Evolutionary conservation across 2,888 invertebrate genomes (phyloP), one percentile per base, ranked within the genome.

Genomic region (Synergus japonicus): DNA sequence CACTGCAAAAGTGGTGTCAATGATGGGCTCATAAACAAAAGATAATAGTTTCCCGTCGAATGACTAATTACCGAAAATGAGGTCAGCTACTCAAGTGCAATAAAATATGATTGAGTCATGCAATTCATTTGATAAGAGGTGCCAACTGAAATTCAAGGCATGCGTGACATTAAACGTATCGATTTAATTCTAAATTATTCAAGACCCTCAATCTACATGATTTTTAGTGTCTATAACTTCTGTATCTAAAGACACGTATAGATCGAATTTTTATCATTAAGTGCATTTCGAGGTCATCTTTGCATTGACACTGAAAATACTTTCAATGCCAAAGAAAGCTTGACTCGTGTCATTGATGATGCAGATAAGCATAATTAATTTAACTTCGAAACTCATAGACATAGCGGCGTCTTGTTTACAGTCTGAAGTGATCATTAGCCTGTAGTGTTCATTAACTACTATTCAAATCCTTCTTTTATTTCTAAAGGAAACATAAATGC

Each of bases 141-240:
- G 63, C 29, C 63, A 63, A 63, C 29, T 54, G 73, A 73, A 73
- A 54, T 37, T 29, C 73, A 58, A 54, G 54, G 41, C 29, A 44
- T 46, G 63, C 60, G 18, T 63, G 79, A 37, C 83, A 81, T 80
- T 83, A 77, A 22, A 29, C 54, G 15, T 44, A 81, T 81, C 54
- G 83, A 81, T 81, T 81, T 41, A 18, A 9, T 15, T 49, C 78
- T 82, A 69, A 82, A 80, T 83, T 80, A 82, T 82, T 83, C 73
- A 80, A 12, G 29, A 41, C 12, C n/a, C 46, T 49, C 66, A 49
- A 78, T 49, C 8, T 37, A 54, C n/a, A 37, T 18, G 54, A 10
- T 18, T 73, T 29, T 54, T 41, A 67, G 7, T 58, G 22, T 22
- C 49, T 73, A 15, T 41, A 54, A 73, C 37, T 54, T 37, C 29